Percentiles rank a stretch among this genome's conserved stretches.
Conservation (phyloP, 2,888 invertebrate genomes). For the Hirtodrosophila duncani region DNA sequence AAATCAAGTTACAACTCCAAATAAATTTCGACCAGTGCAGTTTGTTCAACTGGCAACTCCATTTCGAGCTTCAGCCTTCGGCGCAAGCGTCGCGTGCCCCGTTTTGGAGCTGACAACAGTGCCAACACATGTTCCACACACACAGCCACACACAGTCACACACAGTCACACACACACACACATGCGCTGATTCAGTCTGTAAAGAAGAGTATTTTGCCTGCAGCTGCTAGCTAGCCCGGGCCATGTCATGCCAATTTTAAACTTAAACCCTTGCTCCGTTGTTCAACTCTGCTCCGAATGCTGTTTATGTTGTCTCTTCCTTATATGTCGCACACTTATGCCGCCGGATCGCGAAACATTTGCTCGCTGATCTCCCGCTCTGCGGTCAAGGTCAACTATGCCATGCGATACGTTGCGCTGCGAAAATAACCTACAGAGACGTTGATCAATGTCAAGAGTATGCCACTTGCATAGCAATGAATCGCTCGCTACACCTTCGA, state of each 20-base stretch:
- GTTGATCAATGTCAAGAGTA: conserved; percentile 51
- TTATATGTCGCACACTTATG: conserved; percentile 31
- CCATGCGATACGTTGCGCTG: conserved; percentile 33
- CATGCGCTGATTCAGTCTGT: no score
- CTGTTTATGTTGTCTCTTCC: conserved; percentile 17
- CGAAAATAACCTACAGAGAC: conserved; percentile 45
- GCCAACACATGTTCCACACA: conserved; percentile 2
- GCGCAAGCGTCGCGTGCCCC: no score
- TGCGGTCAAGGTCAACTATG: conserved; percentile 56
- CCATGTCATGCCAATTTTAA: conserved; percentile 11
- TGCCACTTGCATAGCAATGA: conserved; percentile 31
- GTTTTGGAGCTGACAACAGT: no score
- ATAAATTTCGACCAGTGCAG: no score
- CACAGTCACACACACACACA: background rate
- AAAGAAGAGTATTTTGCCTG: background rate
- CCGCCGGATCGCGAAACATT: conserved; percentile 39
- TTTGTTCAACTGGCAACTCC: conserved; percentile 5
- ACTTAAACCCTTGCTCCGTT: no score
- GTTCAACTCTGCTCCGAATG: no score
- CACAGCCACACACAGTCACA: background rate
- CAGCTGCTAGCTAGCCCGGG: background rate
- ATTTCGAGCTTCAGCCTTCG: no score
- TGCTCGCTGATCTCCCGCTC: conserved; percentile 24
- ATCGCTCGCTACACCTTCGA: conserved; percentile 10
- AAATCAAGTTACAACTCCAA: no score